Evolutionary conservation across 2,888 invertebrate genomes (phyloP), one percentile per base, ranked within the genome.

Genomic region (Netelia virgata): DNA sequence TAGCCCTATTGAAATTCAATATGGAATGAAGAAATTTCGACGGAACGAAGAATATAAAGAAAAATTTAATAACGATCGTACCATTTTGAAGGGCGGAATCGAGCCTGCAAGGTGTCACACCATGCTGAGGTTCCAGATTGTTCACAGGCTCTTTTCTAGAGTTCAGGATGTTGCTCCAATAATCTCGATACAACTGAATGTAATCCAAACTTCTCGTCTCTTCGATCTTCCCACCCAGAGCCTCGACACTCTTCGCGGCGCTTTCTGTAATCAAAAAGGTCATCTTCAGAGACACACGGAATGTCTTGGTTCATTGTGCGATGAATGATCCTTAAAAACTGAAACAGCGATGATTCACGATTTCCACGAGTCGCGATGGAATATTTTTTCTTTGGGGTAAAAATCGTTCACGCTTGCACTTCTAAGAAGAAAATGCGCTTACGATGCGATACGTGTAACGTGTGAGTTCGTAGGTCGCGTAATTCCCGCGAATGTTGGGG

Each of bases 11-110:
- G 90, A 14, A 43, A 69, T 3, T 18, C n/a, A 75, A 63, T 11
- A 23, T 55, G 23, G 14, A 43, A 36, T 36, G 36, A 36, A 36
- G 8, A 36, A 36, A 36, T 8, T 8, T 3, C 36, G 1, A 1
- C 1, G 6, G 3, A 6, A 5, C 36, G 23, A 1, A 6, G 1
- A 6, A 6, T 36, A 6, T 6, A 36, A 36, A 6, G 6, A 36
- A 0, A 36, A 36, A 36, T 36, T 36, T 36, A 36, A 36, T 6
- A 36, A 36, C 36, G 1, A 5, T 36, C 50, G 88, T 90, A 92
- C 91, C 92, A 92, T 92, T 88, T 87, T 86, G 90, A 88, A 89
- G 87, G 89, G 88, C 83, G 87, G 86, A 86, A 87, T 88, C 86
- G 72, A 85, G 64, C 70, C 85, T 86, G 69, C 83, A 84, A 82